Conservation (phyloP, 2,113 vertebrate species). For the Callipepla squamata region DNA sequence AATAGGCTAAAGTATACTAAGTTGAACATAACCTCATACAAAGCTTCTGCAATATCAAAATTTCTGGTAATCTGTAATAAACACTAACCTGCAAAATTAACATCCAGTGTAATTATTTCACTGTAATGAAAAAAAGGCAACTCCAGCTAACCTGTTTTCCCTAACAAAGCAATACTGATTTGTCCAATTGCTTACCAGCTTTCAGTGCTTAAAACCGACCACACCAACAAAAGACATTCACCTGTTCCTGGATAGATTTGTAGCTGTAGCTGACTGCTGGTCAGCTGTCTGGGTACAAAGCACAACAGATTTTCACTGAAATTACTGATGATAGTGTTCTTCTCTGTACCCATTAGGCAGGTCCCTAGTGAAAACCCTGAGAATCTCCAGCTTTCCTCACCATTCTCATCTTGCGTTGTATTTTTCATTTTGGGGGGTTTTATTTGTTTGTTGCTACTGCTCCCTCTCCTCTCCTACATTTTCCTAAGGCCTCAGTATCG, state of each 20-base stretch:
- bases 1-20: not conserved
- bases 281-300: not conserved
- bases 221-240: not conserved
- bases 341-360: not conserved
- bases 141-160: not conserved
- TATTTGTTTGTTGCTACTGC: not conserved
- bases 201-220: not conserved
- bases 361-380: not conserved
- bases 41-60: not conserved
- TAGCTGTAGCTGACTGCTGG: not conserved
- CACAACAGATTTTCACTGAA: not conserved
- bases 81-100: not conserved
- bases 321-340: rapidly evolving
- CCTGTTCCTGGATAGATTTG: not conserved
- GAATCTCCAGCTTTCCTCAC: not conserved
- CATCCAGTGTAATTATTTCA: not conserved
- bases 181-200: not conserved
- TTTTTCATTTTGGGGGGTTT: not conserved
- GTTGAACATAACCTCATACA: not conserved
- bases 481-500: not conserved
- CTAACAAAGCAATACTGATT: not conserved
- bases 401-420: not conserved
- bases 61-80: not conserved
- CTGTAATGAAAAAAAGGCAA: not conserved
- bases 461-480: not conserved